Base-by-base conservation (phyloP, 35 echinoderm and acorn worm species). In the Diadema setosum region DNA sequence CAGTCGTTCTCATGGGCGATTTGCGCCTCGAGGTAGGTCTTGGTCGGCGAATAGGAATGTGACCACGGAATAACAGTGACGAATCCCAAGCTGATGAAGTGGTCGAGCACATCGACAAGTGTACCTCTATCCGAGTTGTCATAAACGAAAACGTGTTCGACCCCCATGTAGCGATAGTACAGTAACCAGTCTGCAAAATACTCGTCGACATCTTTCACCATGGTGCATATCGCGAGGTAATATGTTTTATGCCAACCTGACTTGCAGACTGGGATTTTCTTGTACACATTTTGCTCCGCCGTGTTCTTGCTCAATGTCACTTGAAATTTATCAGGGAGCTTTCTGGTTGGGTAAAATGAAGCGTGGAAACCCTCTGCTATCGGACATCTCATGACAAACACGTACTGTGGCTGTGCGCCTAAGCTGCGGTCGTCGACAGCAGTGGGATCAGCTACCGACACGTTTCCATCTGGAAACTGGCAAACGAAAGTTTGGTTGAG, bases 1-100 rank as follows among this genome's bases (percentile, higher is more conserved):
- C 95, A 97, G 83, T 97, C 95, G 52, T 97, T 97, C 59, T 97
- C 95, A 33, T 84, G 87, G 0, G 95, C 95, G 16, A 97, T 93
- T 75, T 97, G 95, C 5, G 89, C 93, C 39, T 97, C 95, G 34
- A 97, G 83, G 59, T 97, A 97, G 0, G 95, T 97, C 40, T 97
- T 97, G 11, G 82, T 81, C 46, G 58, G 23, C 12, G 91, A 84
- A 7, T 58, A 56, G 1, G 75, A 84, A 39, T 97, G 95, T 5
- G 87, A 63, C 91, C 91, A 97, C 5, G 95, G 95, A n/a, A 97
- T 91, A 9, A 97, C 33, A 11, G 95, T 97, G 8, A 97, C n/a
- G 73, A 97, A 97, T 8, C 91, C 91, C 7, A 48, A 43, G 23
- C 24, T 46, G 36, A 89, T 83, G 60, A 87, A 89, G 14, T 17